phyloP scores from a whole-genome alignment of 1,140 invertebrate genomes.

The Temnothorax nylanderi region DNA sequence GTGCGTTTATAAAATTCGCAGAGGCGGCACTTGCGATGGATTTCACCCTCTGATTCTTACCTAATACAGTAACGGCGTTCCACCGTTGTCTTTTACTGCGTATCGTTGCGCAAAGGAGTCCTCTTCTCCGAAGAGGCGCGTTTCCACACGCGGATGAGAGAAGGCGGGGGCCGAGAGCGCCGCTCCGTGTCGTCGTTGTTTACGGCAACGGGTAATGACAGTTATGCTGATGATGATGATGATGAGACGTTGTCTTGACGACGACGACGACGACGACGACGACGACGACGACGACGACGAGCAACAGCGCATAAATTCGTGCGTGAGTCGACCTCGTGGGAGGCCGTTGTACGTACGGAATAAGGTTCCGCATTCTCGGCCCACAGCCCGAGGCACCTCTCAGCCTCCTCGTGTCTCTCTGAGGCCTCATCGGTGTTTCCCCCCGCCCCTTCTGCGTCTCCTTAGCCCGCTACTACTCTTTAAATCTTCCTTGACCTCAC shows the following conservation, averaged over 20 bases:
- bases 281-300: neutral
- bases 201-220: slow-evolving; percentile 56
- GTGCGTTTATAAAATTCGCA: neutral
- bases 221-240: slow-evolving; percentile 33
- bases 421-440: slow-evolving; percentile 56
- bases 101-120: slow-evolving; percentile 67
- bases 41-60: slow-evolving; percentile 65
- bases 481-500: slow-evolving; percentile 60
- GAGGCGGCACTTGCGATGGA: neutral
- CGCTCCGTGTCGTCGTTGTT: slow-evolving; percentile 50
- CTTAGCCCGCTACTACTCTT: slow-evolving; percentile 61
- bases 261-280: slow-evolving; percentile 25
- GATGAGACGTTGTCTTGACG: slow-evolving; percentile 25
- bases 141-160: slow-evolving; percentile 44
- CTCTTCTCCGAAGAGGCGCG: slow-evolving; percentile 44
- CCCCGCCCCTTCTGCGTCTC: slow-evolving; percentile 12
- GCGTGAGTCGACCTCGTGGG: slow-evolving; percentile 79
- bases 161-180: slow-evolving; percentile 28
- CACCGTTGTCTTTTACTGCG: neutral
- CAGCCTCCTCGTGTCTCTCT: slow-evolving; percentile 71
- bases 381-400: slow-evolving; percentile 80
- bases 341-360: slow-evolving; percentile 70
- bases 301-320: slow-evolving; percentile 75
- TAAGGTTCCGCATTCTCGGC: slow-evolving; percentile 84
- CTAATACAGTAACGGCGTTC: slow-evolving; percentile 59